Base-by-base conservation (phyloP, 2,888 invertebrate genomes). In the Drosophila cognata region DNA sequence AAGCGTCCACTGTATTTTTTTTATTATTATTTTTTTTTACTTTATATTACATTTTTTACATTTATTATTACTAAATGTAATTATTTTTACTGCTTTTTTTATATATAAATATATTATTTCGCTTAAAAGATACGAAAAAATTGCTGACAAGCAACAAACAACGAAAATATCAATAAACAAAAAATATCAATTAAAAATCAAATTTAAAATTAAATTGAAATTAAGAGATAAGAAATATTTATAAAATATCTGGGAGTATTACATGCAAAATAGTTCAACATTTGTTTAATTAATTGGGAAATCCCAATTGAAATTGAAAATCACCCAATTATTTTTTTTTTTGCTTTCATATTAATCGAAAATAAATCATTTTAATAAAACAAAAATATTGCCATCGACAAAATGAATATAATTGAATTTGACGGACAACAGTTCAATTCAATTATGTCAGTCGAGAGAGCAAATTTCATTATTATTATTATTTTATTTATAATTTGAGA, bases 81-180 rank as follows among this genome's bases (percentile, higher is more conserved):
- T 57, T 55, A 51, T 41, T 25, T 46, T 51, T 65, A 58, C 62
- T 59, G 38, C 41, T 61, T 38, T 33, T 68, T 69, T 31, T 57
- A 50, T 29, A 6, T 11, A n/a, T 51, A 51, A 18, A 51, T 51
- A 51, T 51, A 38, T 28, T 36, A 35, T 16, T 25, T 16, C 36
- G 5, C 25, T 38, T n/a, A 29, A 8, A 33, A 33, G 33, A 35
- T 33, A 25, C 21, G 13, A 16, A 16, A 25, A 43, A 65, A 43
- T 29, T 52, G 64, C 77, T 53, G 48, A 61, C 53, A 58, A 38
- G 53, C 48, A 50, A 64, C 46, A 50, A 58, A 41, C 60, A 61
- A 68, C 55, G 61, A 68, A 36, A 66, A 56, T 41, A 63, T 51
- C 25, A 71, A 77, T 63, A 77, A 71, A 57, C 29, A 31, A 53